Conservation (phyloP, 2,888 invertebrate genomes). For the Zygaena filipendulae region DNA sequence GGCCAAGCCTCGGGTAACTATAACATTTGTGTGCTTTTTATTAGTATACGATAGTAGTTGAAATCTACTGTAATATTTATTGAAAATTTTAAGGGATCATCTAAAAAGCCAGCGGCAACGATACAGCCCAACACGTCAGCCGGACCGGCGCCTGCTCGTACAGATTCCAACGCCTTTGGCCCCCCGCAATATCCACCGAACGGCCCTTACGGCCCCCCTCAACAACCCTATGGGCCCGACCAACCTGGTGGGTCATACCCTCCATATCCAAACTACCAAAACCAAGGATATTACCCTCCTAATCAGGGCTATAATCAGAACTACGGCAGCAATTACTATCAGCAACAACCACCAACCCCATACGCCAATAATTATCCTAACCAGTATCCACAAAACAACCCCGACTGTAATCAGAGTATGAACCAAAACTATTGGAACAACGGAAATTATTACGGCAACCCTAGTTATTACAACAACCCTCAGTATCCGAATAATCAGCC, state of each 20-base stretch:
- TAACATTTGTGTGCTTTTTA: slow-evolving; percentile 2
- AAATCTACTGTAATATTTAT: background rate
- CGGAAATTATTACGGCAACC: slow-evolving; percentile 46
- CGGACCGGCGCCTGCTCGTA: slow-evolving; percentile 25
- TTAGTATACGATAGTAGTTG: slow-evolving; percentile 1
- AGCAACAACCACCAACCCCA: slow-evolving; percentile 29
- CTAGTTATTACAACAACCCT: slow-evolving; percentile 50
- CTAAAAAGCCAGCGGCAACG: slow-evolving; percentile 62
- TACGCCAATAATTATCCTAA: slow-evolving; percentile 50
- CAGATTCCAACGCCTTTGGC: slow-evolving; percentile 29
- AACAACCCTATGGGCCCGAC: slow-evolving; percentile 35
- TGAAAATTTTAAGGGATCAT: slow-evolving; percentile 48
- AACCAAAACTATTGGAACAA: slow-evolving; percentile 57
- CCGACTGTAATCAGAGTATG: slow-evolving; percentile 36
- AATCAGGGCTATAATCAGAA: slow-evolving; percentile 57
- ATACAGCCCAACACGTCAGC: slow-evolving; percentile 54
- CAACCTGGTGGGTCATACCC: slow-evolving; percentile 44
- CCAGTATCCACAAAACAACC: slow-evolving; percentile 43
- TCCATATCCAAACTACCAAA: slow-evolving; percentile 49
- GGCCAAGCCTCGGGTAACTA: slow-evolving; percentile 35
- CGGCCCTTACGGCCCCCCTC: slow-evolving; percentile 37
- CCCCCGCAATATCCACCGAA: slow-evolving; percentile 39
- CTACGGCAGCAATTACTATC: slow-evolving; percentile 49
- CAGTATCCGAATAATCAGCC: slow-evolving; percentile 45
- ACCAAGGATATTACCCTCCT: slow-evolving; percentile 55